phyloP scores from a whole-genome alignment of 1,140 invertebrate species.

The Helicorthomorpha holstii region DNA sequence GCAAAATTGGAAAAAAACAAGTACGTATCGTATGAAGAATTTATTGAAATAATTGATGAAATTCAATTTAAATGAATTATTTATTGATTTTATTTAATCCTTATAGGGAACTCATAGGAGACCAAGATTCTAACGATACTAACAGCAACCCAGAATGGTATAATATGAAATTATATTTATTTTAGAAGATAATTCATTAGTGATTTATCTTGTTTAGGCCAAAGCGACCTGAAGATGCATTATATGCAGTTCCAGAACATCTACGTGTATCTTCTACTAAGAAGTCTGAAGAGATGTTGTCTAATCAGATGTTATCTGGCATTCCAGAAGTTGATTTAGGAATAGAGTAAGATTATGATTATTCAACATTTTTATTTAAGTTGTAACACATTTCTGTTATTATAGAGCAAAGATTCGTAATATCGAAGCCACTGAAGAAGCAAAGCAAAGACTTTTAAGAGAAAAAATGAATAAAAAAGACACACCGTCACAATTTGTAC shows the following conservation, averaged over 20 bases:
- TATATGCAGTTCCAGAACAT: conserved; percentile 58
- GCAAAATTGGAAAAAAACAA: conserved; percentile 26
- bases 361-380: not conserved
- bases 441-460: conserved; percentile 75
- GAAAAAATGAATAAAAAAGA: conserved; percentile 81
- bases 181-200: too few relatives aligned
- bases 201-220: too few relatives aligned
- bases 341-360: conserved; percentile 51
- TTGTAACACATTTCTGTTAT: not conserved
- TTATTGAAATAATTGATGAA: too few relatives aligned
- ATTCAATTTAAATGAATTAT: too few relatives aligned
- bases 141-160: too few relatives aligned
- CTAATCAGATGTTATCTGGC: conserved; percentile 98
- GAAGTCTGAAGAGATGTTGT: conserved; percentile 93
- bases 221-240: conserved; percentile 22
- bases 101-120: too few relatives aligned
- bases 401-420: conserved; percentile 81
- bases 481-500: conserved; percentile 89
- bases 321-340: conserved; percentile 99
- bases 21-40: too few relatives aligned
- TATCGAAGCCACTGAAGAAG: conserved; percentile 95
- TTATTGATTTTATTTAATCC: too few relatives aligned
- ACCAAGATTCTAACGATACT: too few relatives aligned
- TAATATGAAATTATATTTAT: too few relatives aligned
- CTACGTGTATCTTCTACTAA: conserved; percentile 61